Evolutionary conservation across 2,888 invertebrate species (phyloP).

Genomic region (Luperina nickerlii): DNA sequence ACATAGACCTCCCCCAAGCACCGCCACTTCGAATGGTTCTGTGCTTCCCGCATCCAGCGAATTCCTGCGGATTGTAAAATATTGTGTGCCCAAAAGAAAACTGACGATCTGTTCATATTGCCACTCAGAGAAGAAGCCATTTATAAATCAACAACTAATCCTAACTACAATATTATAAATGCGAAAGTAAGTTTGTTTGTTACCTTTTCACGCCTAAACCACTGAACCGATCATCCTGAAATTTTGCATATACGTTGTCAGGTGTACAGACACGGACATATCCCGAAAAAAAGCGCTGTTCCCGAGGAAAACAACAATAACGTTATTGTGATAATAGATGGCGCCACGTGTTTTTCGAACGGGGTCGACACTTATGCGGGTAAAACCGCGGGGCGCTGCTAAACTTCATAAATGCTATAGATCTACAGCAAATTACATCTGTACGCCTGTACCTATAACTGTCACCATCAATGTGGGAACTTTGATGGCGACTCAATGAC

Average conservation of each 20-base stretch:
- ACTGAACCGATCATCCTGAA: too few species aligned
- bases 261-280: too few species aligned
- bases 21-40: neutral
- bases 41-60: neutral
- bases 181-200: too few species aligned
- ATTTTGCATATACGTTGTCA: too few species aligned
- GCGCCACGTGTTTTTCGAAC: too few species aligned
- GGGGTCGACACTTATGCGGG: too few species aligned
- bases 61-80: neutral
- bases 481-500: constrained; percentile 52
- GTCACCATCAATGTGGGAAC: constrained; percentile 47
- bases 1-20: neutral
- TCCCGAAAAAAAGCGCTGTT: too few species aligned
- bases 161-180: too few species aligned
- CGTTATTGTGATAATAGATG: too few species aligned
- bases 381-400: too few species aligned
- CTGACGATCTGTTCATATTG: neutral
- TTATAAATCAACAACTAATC: constrained; percentile 39
- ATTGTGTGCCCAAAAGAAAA: neutral
- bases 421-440: constrained; percentile 33
- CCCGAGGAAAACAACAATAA: too few species aligned
- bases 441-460: constrained; percentile 15
- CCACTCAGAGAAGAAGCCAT: constrained; percentile 2
- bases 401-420: constrained; percentile 14
- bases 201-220: too few species aligned